Conservation (phyloP, 2,113 vertebrate species). For the Peromyscus polionotus region DNA sequence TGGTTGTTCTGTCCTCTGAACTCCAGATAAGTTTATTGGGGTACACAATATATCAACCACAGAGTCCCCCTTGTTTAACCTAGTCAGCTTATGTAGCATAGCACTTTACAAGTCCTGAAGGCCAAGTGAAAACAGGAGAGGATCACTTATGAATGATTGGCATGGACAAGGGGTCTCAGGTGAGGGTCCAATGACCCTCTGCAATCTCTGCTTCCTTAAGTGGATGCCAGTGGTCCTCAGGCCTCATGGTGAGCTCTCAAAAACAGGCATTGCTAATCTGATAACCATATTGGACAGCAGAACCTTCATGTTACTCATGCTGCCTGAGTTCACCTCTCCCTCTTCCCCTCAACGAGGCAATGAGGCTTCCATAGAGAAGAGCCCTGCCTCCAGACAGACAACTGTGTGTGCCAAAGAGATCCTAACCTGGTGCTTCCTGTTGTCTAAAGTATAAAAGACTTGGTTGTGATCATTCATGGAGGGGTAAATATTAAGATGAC, state of each 20-base stretch:
- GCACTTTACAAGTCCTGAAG: not conserved
- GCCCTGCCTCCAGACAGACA: not conserved
- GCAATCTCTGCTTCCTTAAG: not conserved
- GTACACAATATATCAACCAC: no score
- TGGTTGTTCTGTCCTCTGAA: no score
- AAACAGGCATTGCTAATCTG: not conserved
- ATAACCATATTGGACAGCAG: not conserved
- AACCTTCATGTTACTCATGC: rapidly evolving
- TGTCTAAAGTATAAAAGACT: not conserved
- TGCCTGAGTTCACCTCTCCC: not conserved
- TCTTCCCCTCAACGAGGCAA: not conserved
- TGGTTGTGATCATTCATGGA: not conserved
- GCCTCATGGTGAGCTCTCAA: not conserved
- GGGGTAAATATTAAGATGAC: not conserved
- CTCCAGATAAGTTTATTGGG: no score
- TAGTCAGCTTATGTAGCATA: no score
- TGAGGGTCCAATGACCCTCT: not conserved
- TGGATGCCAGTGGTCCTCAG: not conserved
- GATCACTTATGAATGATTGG: no score
- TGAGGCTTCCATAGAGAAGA: not conserved
- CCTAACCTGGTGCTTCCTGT: not conserved
- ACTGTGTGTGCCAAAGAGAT: not conserved
- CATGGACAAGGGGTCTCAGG: not conserved
- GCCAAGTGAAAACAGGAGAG: no score
- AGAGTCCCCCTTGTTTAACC: not conserved